Evolutionary conservation across 2,797 vertebrate genomes (phyloP).

Genomic region (Cyprinella venusta): DNA sequence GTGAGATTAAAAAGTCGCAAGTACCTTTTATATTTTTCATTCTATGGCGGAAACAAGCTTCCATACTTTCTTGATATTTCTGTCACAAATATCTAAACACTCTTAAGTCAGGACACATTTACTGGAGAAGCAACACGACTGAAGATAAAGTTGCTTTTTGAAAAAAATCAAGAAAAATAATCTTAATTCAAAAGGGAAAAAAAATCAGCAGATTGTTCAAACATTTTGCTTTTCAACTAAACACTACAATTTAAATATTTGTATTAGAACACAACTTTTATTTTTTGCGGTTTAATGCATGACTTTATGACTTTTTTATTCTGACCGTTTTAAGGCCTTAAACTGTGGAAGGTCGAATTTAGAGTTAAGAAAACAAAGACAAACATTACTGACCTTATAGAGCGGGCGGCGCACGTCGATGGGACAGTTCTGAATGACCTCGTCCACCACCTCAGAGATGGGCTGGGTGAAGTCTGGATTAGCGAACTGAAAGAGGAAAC

Average conservation of each 20-base stretch:
- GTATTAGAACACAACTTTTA: too few species aligned
- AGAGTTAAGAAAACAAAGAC: background rate
- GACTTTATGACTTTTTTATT: background rate
- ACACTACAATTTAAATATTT: too few species aligned
- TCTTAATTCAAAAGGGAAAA: too few species aligned
- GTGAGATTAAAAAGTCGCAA: too few species aligned
- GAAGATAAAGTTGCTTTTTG: background rate
- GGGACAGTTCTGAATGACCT: constrained; percentile 99
- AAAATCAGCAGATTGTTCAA: background rate
- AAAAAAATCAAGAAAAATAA: background rate
- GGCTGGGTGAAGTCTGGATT: constrained; percentile 99
- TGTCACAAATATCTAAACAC: too few species aligned
- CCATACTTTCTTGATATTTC: too few species aligned
- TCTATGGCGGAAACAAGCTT: too few species aligned
- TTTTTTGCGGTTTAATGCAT: background rate
- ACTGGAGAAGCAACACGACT: too few species aligned
- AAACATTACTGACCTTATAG: constrained; percentile 85
- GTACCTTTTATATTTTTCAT: too few species aligned
- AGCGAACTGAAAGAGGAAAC: constrained; percentile 82
- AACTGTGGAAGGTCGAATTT: background rate
- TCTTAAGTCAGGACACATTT: too few species aligned
- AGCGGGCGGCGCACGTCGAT: constrained; percentile 96
- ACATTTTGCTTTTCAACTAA: too few species aligned
- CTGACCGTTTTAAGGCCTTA: background rate
- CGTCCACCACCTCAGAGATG: constrained; percentile 98